Conservation (phyloP, 2,113 vertebrate species). For the Chrysochloris asiatica region DNA sequence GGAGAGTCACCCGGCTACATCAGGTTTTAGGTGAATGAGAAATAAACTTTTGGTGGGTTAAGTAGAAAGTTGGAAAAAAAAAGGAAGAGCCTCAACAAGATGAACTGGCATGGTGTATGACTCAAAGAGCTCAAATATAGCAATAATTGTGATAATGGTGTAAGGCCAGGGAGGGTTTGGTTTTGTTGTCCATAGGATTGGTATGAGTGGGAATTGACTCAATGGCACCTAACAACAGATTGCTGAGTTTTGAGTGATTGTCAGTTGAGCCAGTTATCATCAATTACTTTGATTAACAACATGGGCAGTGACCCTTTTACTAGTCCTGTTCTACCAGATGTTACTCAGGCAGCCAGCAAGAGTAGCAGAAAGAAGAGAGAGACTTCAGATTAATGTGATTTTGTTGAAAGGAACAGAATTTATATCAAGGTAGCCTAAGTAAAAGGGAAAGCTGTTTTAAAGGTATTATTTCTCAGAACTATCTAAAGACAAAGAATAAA, state of each 20-base stretch:
- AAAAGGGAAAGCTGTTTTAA: slow-evolving; percentile 15
- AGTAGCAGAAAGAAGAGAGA: neutral
- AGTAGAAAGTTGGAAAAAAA: neutral
- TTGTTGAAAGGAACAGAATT: slow-evolving; percentile 42
- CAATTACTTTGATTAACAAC: slow-evolving; percentile 3
- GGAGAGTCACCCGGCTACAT: neutral
- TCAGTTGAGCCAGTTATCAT: neutral
- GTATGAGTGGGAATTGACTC: neutral
- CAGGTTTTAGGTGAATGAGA: neutral
- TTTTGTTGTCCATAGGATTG: neutral
- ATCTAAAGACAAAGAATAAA: neutral
- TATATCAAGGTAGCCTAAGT: neutral
- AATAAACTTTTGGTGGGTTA: neutral
- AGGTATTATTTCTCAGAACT: neutral
- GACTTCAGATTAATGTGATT: neutral
- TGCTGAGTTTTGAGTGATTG: neutral
- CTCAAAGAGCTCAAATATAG: neutral
- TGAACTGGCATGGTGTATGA: neutral
- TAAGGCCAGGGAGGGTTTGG: neutral
- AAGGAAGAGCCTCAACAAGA: neutral
- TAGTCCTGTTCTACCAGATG: neutral
- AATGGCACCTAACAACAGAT: neutral
- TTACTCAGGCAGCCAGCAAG: neutral
- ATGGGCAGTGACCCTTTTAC: neutral
- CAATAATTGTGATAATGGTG: neutral